Conservation (phyloP, 2,888 invertebrate genomes). For the Drosophila histrio region DNA sequence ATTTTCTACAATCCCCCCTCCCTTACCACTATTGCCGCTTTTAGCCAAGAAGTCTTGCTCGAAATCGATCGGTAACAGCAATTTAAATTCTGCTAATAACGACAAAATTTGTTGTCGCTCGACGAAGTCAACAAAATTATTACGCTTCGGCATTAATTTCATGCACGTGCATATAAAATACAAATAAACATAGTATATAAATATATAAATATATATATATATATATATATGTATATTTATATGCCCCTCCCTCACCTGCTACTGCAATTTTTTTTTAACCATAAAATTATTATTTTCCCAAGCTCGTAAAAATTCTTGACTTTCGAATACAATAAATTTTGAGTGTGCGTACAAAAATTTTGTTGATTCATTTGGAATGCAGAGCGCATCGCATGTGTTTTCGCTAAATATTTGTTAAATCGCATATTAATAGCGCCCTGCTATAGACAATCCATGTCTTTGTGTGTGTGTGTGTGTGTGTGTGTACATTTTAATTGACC, state of each 20-base stretch:
- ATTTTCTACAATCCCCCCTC: slow-evolving; percentile 17
- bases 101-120: slow-evolving; percentile 65
- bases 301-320: slow-evolving; percentile 78
- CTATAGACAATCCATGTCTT: slow-evolving; percentile 58
- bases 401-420: slow-evolving; percentile 83
- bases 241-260: slow-evolving; percentile 5
- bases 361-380: slow-evolving; percentile 69
- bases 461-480: slow-evolving; percentile 15
- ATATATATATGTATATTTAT: slow-evolving; percentile 1
- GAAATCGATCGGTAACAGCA: slow-evolving; percentile 73
- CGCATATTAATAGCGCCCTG: slow-evolving; percentile 82
- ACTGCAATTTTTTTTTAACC: slow-evolving; percentile 52
- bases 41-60: slow-evolving; percentile 29
- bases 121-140: slow-evolving; percentile 45
- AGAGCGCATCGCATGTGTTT: slow-evolving; percentile 65
- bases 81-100: slow-evolving; percentile 80
- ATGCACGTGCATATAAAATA: slow-evolving; percentile 62
- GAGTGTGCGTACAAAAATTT: slow-evolving; percentile 37
- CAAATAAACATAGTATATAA: slow-evolving; percentile 7
- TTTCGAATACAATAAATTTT: slow-evolving; percentile 70
- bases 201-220: not conserved
- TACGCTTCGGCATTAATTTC: slow-evolving; percentile 64
- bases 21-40: not conserved
- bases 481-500: slow-evolving; percentile 29
- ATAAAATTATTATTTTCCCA: slow-evolving; percentile 81